A percentile compares a stretch with the other conserved stretches of the same genome.
These are phyloP conservation scores for Micromys minutus DNA, from an alignment of 2,113 vertebrate species.

Conservation along the genomic window DNA sequence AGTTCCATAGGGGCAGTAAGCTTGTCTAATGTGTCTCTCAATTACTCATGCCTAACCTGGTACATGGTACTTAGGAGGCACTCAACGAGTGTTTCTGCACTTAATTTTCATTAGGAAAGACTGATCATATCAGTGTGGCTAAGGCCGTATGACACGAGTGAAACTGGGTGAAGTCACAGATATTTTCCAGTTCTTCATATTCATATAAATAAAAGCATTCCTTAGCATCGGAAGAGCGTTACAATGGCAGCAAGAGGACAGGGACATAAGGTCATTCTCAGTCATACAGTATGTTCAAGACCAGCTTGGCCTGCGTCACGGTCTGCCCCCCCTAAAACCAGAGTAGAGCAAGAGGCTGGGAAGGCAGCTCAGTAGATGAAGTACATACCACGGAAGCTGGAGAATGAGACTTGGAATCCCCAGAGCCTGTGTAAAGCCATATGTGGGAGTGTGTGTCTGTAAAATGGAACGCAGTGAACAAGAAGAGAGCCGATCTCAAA, in stretches of 20 bases:
- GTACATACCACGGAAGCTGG: not conserved
- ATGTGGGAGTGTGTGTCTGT: not conserved
- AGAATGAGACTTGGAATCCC: not conserved
- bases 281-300: not conserved
- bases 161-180: not conserved
- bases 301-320: not conserved
- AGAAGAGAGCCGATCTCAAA: not conserved
- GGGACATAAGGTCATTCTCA: not conserved
- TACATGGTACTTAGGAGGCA: constrained; percentile 29
- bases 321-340: not conserved
- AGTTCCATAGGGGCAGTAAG: constrained; percentile 29
- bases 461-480: not conserved
- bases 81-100: not conserved
- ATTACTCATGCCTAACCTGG: constrained; percentile 40
- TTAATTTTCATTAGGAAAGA: constrained; percentile 63
- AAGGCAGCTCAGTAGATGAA: not conserved
- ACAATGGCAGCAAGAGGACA: not conserved
- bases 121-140: not conserved
- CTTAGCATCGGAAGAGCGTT: not conserved
- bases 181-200: not conserved
- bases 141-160: not conserved
- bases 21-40: constrained; percentile 48
- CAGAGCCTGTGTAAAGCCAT: not conserved
- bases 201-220: constrained; percentile 33
- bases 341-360: not conserved